Base-by-base conservation (phyloP, 2,113 vertebrate genomes). In the Solenodon paradoxus region DNA sequence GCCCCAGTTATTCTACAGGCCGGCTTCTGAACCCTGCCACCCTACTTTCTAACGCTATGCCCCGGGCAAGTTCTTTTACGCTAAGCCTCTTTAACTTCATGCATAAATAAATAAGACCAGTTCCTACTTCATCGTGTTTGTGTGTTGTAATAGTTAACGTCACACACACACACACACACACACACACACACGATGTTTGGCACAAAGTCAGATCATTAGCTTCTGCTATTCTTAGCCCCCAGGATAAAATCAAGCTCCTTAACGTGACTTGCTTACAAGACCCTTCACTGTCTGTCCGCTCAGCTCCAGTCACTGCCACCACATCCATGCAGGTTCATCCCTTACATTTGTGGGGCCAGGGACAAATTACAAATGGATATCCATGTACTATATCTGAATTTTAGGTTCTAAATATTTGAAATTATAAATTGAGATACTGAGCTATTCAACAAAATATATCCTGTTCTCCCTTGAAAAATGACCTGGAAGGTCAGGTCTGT, bases 391-490 rank as follows among this genome's bases (percentile, higher is more conserved):
- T 30, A 35, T 47, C 89, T 75, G 47, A 68, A 88, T 77, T 75
- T 72, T 61, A 79, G 83, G 79, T 30, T 92, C 45, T 49, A 83
- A 71, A 24, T 78, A 90, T 59, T 30, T 64, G 26, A 35, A 61
- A 81, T 78, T 81, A 74, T 30, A 88, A 74, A 26, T 47, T 59
- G 88, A 79, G 19, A 13, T 38, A 79, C 47, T 32, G 74, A 90
- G 42, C 20, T 91, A 24, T 72, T 92, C 81, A 92, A 71, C 81
- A 79, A 90, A 90, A 88, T 38, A 75, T 22, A 86, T 40, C 71
- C 59, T 79, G 30, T 35, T 2, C 22, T 92, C 78, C 45, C 61
- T 68, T 93, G 30, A 82, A 90, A 89, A 95, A 35, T 0, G 0
- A 40, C 53, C 38, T 24, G 24, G 74, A 89, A 55, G 72, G 32